phyloP scores from a whole-genome alignment of 2,888 invertebrate species.

The Drosophila kambysellisi region DNA sequence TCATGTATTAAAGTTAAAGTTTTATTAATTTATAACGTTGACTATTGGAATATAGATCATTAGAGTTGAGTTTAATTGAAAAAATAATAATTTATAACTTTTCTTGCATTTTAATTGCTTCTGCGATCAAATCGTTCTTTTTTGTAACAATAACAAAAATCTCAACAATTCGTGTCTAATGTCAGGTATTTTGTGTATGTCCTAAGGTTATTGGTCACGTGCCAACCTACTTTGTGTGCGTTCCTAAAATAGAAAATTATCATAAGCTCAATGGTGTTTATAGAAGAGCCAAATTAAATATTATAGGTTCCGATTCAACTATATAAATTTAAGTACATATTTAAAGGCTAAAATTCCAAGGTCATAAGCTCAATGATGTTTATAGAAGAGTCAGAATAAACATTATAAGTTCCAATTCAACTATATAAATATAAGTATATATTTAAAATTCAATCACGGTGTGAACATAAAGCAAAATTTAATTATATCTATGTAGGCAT shows the following conservation, averaged over 20 bases:
- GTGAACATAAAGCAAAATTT: conserved; percentile 71
- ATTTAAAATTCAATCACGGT: conserved; percentile 65
- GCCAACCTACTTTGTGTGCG: conserved; percentile 33
- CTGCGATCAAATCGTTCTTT: neutral
- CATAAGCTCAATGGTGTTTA: conserved; percentile 55
- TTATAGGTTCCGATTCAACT: conserved; percentile 30
- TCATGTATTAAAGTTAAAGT: neutral
- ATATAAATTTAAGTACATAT: conserved; percentile 33
- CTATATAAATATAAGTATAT: conserved; percentile 34
- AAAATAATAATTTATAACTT: neutral
- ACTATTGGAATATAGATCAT: neutral
- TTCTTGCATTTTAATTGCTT: neutral
- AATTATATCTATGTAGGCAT: conserved; percentile 63
- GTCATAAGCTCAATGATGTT: conserved; percentile 53
- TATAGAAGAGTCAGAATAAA: conserved; percentile 39
- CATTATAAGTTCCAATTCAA: conserved; percentile 34
- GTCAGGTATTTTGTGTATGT: conserved; percentile 1
- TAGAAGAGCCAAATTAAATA: conserved; percentile 39
- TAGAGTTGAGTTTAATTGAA: neutral
- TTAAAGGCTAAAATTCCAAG: neutral
- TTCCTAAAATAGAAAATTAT: conserved; percentile 46
- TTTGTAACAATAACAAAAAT: neutral
- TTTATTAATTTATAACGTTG: neutral
- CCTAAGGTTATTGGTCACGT: conserved; percentile 18
- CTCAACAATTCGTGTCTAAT: neutral